These are phyloP conservation scores for Alloscopus bannaensis DNA, from an alignment of 2,888 invertebrate species.

Conservation along the genomic window DNA sequence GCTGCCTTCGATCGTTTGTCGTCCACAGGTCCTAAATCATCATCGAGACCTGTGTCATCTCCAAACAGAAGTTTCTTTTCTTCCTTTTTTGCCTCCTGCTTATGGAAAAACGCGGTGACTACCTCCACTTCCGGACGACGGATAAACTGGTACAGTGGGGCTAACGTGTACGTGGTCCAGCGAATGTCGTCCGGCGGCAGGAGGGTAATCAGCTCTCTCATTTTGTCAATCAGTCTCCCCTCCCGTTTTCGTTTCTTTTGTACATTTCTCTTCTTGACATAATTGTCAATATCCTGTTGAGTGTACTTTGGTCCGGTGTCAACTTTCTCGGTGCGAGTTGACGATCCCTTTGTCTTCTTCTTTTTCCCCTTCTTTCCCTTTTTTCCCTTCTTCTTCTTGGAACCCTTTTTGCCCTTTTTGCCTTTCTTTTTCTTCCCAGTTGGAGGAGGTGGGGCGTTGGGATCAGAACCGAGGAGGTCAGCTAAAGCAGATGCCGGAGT, in stretches of 20 bases:
- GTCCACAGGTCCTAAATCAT: constrained; percentile 12
- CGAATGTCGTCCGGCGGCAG: constrained; percentile 63
- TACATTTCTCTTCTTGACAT: constrained; percentile 53
- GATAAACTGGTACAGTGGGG: constrained; percentile 67
- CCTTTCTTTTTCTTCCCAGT: constrained; percentile 18
- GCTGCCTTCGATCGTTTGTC: not conserved
- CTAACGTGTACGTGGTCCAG: constrained; percentile 67
- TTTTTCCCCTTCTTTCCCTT: constrained; percentile 61
- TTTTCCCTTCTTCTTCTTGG: constrained; percentile 41
- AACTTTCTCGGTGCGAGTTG: not conserved
- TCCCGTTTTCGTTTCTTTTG: constrained; percentile 58
- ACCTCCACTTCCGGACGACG: constrained; percentile 57
- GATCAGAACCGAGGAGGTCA: constrained; percentile 35
- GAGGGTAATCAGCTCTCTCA: constrained; percentile 66
- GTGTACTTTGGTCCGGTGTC: constrained; percentile 66
- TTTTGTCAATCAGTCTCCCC: constrained; percentile 61
- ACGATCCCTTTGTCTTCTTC: constrained; percentile 28
- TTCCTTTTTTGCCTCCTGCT: constrained; percentile 57
- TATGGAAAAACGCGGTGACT: constrained; percentile 64
- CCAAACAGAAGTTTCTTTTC: constrained; percentile 66
- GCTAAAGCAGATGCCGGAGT: constrained; percentile 23
- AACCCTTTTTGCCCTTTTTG: constrained; percentile 48
- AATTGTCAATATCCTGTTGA: constrained; percentile 66
- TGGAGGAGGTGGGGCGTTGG: not conserved
- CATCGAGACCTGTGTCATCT: constrained; percentile 41